Conservation (phyloP, 2,888 invertebrate genomes). For the Candidula unifasciata region DNA sequence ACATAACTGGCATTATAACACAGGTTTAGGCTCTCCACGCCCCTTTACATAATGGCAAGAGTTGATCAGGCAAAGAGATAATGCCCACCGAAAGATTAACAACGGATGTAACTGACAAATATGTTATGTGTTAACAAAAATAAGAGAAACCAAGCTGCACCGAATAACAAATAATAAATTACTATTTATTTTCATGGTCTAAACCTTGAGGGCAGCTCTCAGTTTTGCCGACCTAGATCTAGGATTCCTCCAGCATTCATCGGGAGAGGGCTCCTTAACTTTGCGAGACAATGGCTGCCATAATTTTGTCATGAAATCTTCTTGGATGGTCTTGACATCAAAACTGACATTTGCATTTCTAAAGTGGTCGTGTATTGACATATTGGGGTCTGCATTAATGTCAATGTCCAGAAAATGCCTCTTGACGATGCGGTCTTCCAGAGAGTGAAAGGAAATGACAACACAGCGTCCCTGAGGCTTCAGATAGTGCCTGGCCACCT, state of each 20-base stretch:
- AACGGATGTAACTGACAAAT: not conserved
- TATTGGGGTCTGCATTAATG: constrained; percentile 64
- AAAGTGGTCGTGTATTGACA: constrained; percentile 78
- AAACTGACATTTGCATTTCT: constrained; percentile 83
- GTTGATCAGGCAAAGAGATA: too few species aligned
- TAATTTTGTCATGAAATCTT: constrained; percentile 82
- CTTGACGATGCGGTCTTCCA: constrained; percentile 95
- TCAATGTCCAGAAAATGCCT: constrained; percentile 83
- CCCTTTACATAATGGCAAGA: too few species aligned
- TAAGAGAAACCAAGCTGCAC: not conserved
- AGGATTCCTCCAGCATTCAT: constrained; percentile 88
- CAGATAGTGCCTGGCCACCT: constrained; percentile 86
- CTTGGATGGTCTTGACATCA: constrained; percentile 82
- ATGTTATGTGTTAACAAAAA: not conserved
- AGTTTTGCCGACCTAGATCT: constrained; percentile 92
- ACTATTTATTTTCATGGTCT: not conserved
- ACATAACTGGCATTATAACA: too few species aligned
- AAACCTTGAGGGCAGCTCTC: constrained; percentile 87
- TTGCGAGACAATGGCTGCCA: constrained; percentile 91
- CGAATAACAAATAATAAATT: not conserved
- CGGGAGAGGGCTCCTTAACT: constrained; percentile 85
- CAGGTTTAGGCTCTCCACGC: too few species aligned
- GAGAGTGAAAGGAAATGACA: constrained; percentile 92
- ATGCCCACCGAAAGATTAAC: too few species aligned
- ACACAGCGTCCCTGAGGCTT: constrained; percentile 88